A percentile compares a stretch with the other conserved stretches of the same genome.
phyloP scores from a whole-genome alignment of 2,113 vertebrate genomes.

The Mastomys coucha region DNA sequence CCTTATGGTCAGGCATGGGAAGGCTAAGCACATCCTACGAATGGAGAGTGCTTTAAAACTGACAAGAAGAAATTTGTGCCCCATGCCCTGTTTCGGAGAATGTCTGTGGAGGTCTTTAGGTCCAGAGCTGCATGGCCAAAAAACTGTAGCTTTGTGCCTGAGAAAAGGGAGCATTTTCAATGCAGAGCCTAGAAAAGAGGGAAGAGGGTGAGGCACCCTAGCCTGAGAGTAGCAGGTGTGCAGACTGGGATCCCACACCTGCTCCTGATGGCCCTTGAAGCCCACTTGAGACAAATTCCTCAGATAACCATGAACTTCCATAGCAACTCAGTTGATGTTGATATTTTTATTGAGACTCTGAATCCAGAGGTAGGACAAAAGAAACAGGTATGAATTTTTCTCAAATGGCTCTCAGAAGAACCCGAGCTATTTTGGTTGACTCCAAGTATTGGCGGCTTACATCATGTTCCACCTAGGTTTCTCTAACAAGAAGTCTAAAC shows the following conservation, averaged over 20 bases:
- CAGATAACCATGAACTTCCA: slow-evolving; percentile 68
- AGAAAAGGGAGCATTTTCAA: background rate
- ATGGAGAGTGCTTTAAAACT: background rate
- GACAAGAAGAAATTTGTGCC: background rate
- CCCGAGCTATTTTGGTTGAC: background rate
- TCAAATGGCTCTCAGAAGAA: background rate
- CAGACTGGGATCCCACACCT: background rate
- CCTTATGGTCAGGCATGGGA: background rate
- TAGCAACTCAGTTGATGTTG: slow-evolving; percentile 61
- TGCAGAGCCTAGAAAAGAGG: background rate
- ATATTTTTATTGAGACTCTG: slow-evolving; percentile 32
- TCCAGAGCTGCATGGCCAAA: background rate
- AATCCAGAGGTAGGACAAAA: background rate
- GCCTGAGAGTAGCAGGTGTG: background rate
- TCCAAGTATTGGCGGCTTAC: background rate
- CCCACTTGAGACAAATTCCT: slow-evolving; percentile 76
- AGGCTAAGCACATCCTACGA: background rate
- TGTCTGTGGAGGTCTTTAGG: background rate
- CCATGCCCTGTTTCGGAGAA: background rate
- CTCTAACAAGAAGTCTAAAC: background rate
- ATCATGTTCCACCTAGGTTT: background rate
- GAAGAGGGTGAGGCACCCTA: background rate
- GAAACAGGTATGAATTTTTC: slow-evolving; percentile 56
- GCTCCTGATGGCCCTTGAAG: background rate
- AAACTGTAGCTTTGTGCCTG: background rate